Evolutionary conservation across 1,140 invertebrate genomes (phyloP).

Genomic region (Lanistes nyassanus): DNA sequence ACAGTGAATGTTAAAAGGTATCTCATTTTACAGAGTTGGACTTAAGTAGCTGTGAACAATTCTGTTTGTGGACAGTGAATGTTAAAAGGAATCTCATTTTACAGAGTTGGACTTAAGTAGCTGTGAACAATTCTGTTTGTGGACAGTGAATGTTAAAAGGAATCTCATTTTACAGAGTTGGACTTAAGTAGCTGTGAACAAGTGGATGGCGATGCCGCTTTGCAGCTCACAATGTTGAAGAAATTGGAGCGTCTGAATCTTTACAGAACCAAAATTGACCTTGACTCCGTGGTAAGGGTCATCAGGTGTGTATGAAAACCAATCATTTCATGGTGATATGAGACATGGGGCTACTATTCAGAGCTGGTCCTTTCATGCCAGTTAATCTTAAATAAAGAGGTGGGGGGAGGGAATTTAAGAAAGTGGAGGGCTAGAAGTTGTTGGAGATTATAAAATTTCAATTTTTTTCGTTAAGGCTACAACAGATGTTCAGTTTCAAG

Average conservation of each 20-base stretch:
- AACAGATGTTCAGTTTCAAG: background rate
- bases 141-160: background rate
- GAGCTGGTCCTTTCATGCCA: no score
- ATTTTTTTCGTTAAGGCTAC: no score
- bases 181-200: constrained; percentile 73
- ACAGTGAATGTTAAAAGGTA: background rate
- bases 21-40: background rate
- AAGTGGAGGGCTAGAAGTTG: no score
- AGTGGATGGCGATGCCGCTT: constrained; percentile 72
- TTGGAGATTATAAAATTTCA: no score
- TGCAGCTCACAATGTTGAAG: constrained; percentile 72
- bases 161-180: constrained; percentile 70
- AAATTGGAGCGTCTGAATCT: constrained; percentile 80
- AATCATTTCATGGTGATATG: no score
- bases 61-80: background rate
- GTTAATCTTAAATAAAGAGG: no score
- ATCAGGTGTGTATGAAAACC: constrained; percentile 42
- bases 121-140: no score
- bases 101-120: no score
- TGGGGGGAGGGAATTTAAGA: no score
- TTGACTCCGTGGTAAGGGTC: constrained; percentile 37
- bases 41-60: background rate
- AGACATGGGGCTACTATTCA: no score
- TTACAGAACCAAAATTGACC: constrained; percentile 75
- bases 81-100: no score